phyloP scores from a whole-genome alignment of 2,113 vertebrate species.

The Platysteira castanea region DNA sequence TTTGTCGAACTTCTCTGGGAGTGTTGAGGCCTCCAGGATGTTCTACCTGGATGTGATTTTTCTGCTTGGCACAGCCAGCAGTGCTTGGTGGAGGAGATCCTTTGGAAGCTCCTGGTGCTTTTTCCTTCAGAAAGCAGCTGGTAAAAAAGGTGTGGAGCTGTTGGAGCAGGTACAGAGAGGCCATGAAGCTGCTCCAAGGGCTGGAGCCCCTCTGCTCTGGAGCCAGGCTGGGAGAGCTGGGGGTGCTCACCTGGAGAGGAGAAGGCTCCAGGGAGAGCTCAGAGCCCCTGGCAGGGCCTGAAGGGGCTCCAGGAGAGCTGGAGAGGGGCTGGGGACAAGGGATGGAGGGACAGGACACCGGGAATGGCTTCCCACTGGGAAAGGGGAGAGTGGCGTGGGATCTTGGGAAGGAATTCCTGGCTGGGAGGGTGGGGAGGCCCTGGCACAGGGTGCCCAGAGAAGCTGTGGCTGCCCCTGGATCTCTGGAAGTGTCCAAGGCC shows the following conservation, averaged over 20 bases:
- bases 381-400: not conserved
- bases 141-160: not conserved
- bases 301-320: not conserved
- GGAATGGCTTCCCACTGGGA: not conserved
- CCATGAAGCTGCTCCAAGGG: accelerated
- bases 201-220: not conserved
- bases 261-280: not conserved
- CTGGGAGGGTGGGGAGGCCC: not conserved
- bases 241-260: accelerated
- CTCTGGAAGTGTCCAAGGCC: not conserved
- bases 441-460: not conserved
- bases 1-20: not conserved
- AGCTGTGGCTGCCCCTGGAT: not conserved
- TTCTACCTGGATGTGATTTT: not conserved
- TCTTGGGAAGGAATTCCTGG: not conserved
- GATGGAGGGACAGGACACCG: not conserved
- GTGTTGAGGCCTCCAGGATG: not conserved
- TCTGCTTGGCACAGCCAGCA: not conserved
- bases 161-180: not conserved
- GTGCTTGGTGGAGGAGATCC: not conserved
- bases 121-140: not conserved
- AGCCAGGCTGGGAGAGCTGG: not conserved
- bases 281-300: not conserved
- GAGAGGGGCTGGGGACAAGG: not conserved
- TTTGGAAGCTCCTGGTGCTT: not conserved